Evolutionary conservation across 2,888 invertebrate genomes (phyloP), one percentile per base, ranked within the genome.

Genomic region (Cristatella mucedo): DNA sequence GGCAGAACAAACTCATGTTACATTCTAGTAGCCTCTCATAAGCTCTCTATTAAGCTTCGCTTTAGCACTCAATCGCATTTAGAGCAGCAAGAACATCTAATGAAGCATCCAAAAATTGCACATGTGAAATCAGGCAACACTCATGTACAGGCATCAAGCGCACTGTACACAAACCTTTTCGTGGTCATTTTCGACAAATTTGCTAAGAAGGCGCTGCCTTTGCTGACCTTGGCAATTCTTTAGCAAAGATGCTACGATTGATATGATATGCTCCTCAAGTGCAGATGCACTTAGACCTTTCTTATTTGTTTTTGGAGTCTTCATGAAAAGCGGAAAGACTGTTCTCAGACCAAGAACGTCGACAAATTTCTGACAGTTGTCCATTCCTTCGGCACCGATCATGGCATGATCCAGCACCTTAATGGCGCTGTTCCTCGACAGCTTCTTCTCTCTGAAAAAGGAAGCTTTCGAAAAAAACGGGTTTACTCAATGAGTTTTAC

Each of bases 261-360:
- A 87, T 13, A 55, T 48, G 15, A 66, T 91, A 86, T 68, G 95
- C 86, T 78, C 70, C 13, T 36, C 36, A 4, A 36, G 13, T 19
- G 22, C 19, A 24, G 26, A 20, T 7, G 57, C 57, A 3, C 56
- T 50, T 13, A 54, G 45, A 2, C 55, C 54, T 52, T 36, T 36
- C 24, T 36, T 36, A 29, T 36, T 36, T 4, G 26, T 77, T 54
- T 82, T 82, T 1, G 97, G 97, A 0, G 95, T 95, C 69, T 93
- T 89, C 95, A 99, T 95, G 61, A 95, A 97, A 1, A 99, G 70
- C 1, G 97, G 97, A 67, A 97, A 99, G 44, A 99, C 81, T 4
- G 91, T 91, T 33, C 95, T 73, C 11, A 99, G 72, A 0, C 97
- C 70, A 19, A 95, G 73, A 55, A 95, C 95, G 59, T 97, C 95